A percentile compares a stretch with the other conserved stretches of the same genome.
These are phyloP conservation scores for Gobionotothen gibberifrons DNA, from an alignment of 2,797 vertebrate species.

Conservation along the genomic window DNA sequence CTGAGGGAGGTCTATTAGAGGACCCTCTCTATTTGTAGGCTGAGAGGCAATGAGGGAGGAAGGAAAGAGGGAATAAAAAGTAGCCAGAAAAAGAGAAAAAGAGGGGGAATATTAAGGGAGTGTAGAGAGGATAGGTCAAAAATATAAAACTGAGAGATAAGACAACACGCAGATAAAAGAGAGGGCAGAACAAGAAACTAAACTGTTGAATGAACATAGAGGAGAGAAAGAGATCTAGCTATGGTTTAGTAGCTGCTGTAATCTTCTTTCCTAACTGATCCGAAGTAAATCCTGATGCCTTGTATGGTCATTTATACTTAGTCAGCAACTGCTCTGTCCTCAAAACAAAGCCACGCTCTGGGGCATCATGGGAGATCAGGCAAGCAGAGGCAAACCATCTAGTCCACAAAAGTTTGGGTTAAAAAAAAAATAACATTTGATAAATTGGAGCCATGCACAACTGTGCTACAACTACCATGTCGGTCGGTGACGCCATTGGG, in stretches of 20 bases:
- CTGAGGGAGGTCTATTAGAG: constrained; percentile 80
- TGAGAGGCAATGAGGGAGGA: constrained; percentile 33
- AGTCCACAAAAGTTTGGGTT: background rate
- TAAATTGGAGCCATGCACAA: too few species aligned
- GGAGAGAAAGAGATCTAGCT: constrained; percentile 16
- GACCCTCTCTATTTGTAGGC: constrained; percentile 52
- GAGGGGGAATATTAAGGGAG: background rate
- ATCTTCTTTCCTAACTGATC: constrained; percentile 37
- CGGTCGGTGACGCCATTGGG: too few species aligned
- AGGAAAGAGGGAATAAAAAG: constrained; percentile 36
- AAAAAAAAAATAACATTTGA: background rate
- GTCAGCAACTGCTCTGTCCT: constrained; percentile 39
- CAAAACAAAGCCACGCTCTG: constrained; percentile 23
- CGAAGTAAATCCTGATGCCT: constrained; percentile 48
- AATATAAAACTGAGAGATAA: constrained; percentile 4
- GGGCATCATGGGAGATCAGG: constrained; percentile 38
- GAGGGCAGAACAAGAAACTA: constrained; percentile 16
- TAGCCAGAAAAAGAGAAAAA: constrained; percentile 19
- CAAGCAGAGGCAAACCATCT: background rate
- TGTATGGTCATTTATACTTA: constrained; percentile 61
- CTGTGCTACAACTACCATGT: too few species aligned
- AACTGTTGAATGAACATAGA: constrained; percentile 25
- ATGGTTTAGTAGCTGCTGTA: constrained; percentile 7
- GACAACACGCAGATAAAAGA: background rate
- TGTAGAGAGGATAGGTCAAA: background rate